Evolutionary conservation across 2,797 vertebrate species (phyloP), one percentile per base, ranked within the genome.

Genomic region (Pangasius mekongensis): DNA sequence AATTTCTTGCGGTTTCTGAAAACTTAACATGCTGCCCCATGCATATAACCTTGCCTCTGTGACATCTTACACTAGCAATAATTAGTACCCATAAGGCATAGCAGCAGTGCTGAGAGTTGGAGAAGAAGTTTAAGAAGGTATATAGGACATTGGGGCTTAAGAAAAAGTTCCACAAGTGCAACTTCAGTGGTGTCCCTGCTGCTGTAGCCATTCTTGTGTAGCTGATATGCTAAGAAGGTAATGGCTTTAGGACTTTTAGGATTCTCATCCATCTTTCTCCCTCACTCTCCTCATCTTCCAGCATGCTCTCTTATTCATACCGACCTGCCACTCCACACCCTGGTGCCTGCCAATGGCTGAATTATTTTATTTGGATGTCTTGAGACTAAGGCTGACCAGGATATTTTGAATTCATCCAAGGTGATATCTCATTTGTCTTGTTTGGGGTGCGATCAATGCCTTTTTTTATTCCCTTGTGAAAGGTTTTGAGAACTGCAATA

Each of bases 401-500:
- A 85, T 83, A 87, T 86, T 85, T 86, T 39, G 67, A 83, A 84
- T 84, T 87, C 80, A 74, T 87, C 83, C 82, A 73, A 87, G 66
- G 36, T 52, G 3, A 91, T 85, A 83, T 84, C 16, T n/a, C 56
- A 89, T 86, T 88, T 91, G 87, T 89, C 91, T 91, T 86, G 56
- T 54, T 69, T 73, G 39, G 86, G 69, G 71, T 74, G 86, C 52
- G 66, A 91, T 92, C 92, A 86, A 92, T 92, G 76, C 24, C 27
- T 90, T 89, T 85, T 85, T 89, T 82, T 66, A 89, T 85, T 89
- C 86, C 85, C 87, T 64, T 13, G 43, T 78, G 85, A 74, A 89
- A 87, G 86, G 39, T 84, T 81, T 87, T 83, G 74, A 71, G 83
- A 91, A 81, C 83, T 84, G 85, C 69, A 92, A 74, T 86, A 87